Base-by-base conservation (phyloP, 2,888 invertebrate genomes). In the Alitta virens region DNA sequence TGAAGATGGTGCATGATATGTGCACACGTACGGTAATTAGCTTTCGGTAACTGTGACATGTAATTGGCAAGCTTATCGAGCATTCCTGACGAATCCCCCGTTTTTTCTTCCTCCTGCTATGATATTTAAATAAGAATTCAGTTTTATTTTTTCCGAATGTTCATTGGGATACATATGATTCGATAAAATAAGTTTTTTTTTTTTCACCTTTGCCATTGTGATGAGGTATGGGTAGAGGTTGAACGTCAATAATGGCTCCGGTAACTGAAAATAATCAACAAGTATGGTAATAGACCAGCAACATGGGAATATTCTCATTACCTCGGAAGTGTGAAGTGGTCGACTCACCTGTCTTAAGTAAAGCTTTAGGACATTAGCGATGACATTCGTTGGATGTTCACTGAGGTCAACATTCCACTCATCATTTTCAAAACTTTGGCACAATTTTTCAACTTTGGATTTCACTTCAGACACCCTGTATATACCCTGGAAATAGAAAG, bases 381-480 rank as follows among this genome's bases (percentile, higher is more conserved):
- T 82, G 51, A 86, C 85, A 75, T 86, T 86, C 1, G 87, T 85
- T 71, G 86, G 85, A 43, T 85, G 82, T 55, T 85, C 84, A n/a
- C 79, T 77, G 42, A 87, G 74, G 71, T 85, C 85, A 16, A 86
- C 84, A 46, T 83, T 81, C 7, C 72, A 74, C 27, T 75, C 80
- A 64, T 83, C 83, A 66, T 80, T 82, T 72, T 87, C 87, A 76
- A 87, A 87, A 33, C 82, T 80, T 72, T 86, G 85, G 74, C 86
- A 86, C 58, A 87, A 78, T 68, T 83, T 84, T 71, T 87, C 87
- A 18, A 87, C 86, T 68, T 84, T 85, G 53, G 86, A 86, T 75
- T 87, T 87, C n/a, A 86, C 86, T 26, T 86, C 86, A 43, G 86
- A 87, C 23, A 86, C 84, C 50, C 87, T 79, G 75, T 87, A 87